Percentiles rank a stretch among this genome's conserved stretches.
These are phyloP conservation scores for Acanthosepion pharaonis DNA, from an alignment of 2,888 invertebrate species.

Conservation along the genomic window DNA sequence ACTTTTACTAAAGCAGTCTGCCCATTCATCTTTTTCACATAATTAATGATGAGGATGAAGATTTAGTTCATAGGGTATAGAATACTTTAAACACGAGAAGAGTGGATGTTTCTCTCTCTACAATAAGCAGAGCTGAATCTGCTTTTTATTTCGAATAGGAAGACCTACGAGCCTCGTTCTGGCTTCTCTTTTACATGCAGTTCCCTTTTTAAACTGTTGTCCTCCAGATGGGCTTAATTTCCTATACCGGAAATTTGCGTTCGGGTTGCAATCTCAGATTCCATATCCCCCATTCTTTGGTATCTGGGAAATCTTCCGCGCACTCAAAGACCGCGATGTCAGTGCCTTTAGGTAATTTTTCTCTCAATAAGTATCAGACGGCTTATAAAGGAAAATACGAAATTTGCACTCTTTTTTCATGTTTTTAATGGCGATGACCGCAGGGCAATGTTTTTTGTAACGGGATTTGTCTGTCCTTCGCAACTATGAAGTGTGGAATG, in stretches of 20 bases:
- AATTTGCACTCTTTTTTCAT: not conserved
- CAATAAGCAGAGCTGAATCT: no score
- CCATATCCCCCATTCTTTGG: not conserved
- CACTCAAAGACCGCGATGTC: not conserved
- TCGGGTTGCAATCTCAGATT: not conserved
- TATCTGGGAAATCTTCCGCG: not conserved
- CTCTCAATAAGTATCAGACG: not conserved
- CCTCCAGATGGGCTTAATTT: conserved; percentile 18
- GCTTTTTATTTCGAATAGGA: not conserved
- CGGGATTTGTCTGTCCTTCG: not conserved
- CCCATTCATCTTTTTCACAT: no score
- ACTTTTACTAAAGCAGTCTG: no score
- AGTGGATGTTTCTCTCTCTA: not conserved
- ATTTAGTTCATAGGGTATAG: not conserved
- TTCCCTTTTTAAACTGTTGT: not conserved
- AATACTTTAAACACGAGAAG: not conserved
- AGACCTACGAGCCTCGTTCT: not conserved
- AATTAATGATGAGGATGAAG: not conserved
- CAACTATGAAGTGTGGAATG: not conserved
- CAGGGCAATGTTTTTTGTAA: not conserved
- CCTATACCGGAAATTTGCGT: not conserved
- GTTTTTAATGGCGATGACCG: not conserved
- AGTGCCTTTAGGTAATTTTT: not conserved
- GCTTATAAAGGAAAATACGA: not conserved
- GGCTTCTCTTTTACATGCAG: not conserved